These are phyloP conservation scores for Eidolon dupreanum DNA, from an alignment of 2,797 vertebrate genomes.

Conservation along the genomic window DNA sequence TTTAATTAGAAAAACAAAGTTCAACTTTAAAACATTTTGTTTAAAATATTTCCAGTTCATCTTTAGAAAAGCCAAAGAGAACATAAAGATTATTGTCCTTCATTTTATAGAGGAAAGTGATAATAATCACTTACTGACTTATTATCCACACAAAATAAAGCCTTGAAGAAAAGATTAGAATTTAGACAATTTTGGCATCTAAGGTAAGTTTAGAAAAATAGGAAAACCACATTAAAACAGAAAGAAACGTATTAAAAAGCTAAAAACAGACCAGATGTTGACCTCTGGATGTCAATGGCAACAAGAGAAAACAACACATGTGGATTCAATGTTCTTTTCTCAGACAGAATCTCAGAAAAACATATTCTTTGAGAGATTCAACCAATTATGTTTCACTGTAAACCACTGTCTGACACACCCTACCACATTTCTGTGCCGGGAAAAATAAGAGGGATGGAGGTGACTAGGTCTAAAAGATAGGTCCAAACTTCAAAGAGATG, in stretches of 20 bases:
- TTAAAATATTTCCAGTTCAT: not conserved
- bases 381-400: conserved; percentile 50
- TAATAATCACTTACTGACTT: not conserved
- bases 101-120: conserved; percentile 39
- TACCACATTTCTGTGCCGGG: conserved; percentile 39
- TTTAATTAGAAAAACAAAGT: conserved; percentile 42
- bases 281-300: conserved; percentile 49
- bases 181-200: conserved; percentile 5
- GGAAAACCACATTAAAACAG: conserved; percentile 37
- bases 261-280: conserved; percentile 69
- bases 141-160: conserved; percentile 16
- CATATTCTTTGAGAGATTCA: conserved; percentile 55
- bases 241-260: not conserved
- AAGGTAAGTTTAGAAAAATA: conserved; percentile 33
- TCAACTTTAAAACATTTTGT: not conserved
- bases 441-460: not conserved
- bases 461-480: not conserved
- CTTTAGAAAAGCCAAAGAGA: conserved; percentile 34
- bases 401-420: conserved; percentile 62
- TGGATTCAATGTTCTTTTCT: conserved; percentile 76
- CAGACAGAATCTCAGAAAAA: conserved; percentile 67
- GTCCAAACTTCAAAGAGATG: not conserved
- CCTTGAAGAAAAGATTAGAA: not conserved
- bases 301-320: conserved; percentile 69
- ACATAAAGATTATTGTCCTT: not conserved